Percentiles rank a stretch among this genome's conserved stretches.
Evolutionary conservation across 2,113 vertebrate species (phyloP).

Genomic region (Stictonetta naevosa): DNA sequence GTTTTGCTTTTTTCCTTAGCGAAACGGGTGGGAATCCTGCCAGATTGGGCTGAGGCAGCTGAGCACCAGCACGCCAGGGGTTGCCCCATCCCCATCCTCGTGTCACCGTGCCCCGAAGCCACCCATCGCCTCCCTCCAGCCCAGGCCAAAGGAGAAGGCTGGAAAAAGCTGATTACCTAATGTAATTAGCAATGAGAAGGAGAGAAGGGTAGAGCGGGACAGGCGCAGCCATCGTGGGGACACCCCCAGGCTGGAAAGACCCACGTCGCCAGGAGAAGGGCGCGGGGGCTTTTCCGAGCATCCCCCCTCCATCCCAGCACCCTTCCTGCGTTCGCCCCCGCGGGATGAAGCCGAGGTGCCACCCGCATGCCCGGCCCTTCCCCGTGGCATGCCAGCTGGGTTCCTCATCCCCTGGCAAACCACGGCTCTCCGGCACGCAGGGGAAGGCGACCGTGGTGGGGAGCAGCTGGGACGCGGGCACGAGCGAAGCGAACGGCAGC

Average conservation of each 20-base stretch:
- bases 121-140: not conserved
- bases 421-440: fast-evolving
- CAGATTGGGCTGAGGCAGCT: not conserved
- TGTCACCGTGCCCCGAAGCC: fast-evolving
- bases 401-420: not conserved
- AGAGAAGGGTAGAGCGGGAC: fast-evolving
- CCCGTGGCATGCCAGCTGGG: fast-evolving
- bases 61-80: not conserved
- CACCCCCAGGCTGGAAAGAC: not conserved
- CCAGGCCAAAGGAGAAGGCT: not conserved
- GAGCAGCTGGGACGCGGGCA: not conserved
- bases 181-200: not conserved
- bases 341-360: not conserved
- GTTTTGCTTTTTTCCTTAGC: not conserved
- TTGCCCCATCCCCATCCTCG: not conserved
- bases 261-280: fast-evolving
- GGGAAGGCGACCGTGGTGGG: not conserved
- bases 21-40: not conserved
- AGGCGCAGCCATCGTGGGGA: fast-evolving
- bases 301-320: not conserved
- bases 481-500: not conserved
- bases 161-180: not conserved
- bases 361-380: not conserved
- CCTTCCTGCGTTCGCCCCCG: fast-evolving
- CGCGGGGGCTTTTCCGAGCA: fast-evolving